Percentiles rank a stretch among this genome's conserved stretches.
phyloP scores from a whole-genome alignment of 2,797 vertebrate species.

The Clarias fuscus region DNA sequence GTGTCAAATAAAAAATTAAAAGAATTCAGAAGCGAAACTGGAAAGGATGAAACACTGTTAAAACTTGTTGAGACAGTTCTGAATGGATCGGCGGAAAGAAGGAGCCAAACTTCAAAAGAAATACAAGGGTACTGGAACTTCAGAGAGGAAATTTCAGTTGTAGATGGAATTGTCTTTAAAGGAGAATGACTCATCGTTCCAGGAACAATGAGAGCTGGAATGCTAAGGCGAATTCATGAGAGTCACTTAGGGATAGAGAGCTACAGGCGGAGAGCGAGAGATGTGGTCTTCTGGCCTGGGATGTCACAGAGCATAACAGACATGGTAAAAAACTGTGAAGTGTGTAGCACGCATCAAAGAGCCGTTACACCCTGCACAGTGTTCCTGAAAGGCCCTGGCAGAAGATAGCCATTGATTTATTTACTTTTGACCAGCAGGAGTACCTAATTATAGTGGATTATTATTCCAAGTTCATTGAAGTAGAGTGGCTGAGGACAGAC shows the following conservation, averaged over 20 bases:
- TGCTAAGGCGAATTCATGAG: conserved; percentile 29
- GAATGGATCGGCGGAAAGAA: too few species aligned
- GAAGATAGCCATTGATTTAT: conserved; percentile 41
- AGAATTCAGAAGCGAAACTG: too few species aligned
- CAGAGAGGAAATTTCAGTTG: conserved; percentile 39
- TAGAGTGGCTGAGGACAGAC: background rate
- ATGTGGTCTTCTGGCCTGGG: conserved; percentile 38
- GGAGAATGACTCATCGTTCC: conserved; percentile 36
- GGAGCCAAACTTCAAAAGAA: background rate
- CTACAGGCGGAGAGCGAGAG: conserved; percentile 27
- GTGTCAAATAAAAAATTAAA: too few species aligned
- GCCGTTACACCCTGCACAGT: conserved; percentile 25
- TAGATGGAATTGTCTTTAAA: conserved; percentile 42
- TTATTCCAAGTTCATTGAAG: conserved; percentile 21
- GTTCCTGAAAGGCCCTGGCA: conserved; percentile 43
- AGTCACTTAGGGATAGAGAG: conserved; percentile 38
- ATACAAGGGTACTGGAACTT: conserved; percentile 34
- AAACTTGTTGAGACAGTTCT: too few species aligned
- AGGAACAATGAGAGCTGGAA: conserved; percentile 28
- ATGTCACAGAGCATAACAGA: conserved; percentile 29
- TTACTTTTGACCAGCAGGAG: conserved; percentile 37
- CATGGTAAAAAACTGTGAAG: conserved; percentile 34
- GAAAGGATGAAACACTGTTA: too few species aligned
- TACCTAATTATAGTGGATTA: conserved; percentile 44
- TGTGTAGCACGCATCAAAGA: conserved; percentile 30